These are phyloP conservation scores for Antedon mediterranea DNA, from an alignment of 53 echinoderm and acorn worm species.

Conservation along the genomic window DNA sequence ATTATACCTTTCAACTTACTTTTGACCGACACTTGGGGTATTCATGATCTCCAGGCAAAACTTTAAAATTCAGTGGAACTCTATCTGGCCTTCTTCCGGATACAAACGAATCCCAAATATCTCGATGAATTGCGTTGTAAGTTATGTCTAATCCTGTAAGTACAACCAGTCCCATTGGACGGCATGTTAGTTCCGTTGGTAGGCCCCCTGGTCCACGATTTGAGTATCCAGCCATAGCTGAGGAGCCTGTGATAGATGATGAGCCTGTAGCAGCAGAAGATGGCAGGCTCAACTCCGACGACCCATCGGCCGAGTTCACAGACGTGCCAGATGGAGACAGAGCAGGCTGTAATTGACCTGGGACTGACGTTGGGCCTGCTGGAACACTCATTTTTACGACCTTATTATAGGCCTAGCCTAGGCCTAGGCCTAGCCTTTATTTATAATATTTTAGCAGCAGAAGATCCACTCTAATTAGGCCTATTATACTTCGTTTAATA, in stretches of 20 bases:
- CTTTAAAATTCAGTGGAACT: slow-evolving; percentile 72
- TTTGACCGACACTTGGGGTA: slow-evolving; percentile 95
- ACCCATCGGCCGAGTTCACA: not conserved
- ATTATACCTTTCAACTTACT: no score
- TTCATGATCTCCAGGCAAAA: slow-evolving; percentile 82
- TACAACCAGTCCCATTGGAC: slow-evolving; percentile 78
- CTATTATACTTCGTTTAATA: no score
- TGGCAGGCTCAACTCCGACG: not conserved
- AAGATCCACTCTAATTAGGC: no score
- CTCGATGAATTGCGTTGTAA: slow-evolving; percentile 84
- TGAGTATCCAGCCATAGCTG: not conserved
- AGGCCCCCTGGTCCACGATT: slow-evolving; percentile 56
- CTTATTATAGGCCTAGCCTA: no score
- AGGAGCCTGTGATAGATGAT: no score
- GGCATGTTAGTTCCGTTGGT: slow-evolving; percentile 57
- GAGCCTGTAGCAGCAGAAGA: not conserved
- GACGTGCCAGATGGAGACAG: not conserved
- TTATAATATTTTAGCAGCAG: no score
- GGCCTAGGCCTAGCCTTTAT: no score
- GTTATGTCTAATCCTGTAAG: slow-evolving; percentile 79
- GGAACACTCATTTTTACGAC: not conserved
- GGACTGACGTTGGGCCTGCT: not conserved
- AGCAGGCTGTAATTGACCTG: not conserved
- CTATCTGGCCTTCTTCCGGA: slow-evolving; percentile 78
- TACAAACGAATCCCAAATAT: slow-evolving; percentile 94